Conservation (phyloP, 64 coral and sea anemone species). For the Exaiptasia diaphana region DNA sequence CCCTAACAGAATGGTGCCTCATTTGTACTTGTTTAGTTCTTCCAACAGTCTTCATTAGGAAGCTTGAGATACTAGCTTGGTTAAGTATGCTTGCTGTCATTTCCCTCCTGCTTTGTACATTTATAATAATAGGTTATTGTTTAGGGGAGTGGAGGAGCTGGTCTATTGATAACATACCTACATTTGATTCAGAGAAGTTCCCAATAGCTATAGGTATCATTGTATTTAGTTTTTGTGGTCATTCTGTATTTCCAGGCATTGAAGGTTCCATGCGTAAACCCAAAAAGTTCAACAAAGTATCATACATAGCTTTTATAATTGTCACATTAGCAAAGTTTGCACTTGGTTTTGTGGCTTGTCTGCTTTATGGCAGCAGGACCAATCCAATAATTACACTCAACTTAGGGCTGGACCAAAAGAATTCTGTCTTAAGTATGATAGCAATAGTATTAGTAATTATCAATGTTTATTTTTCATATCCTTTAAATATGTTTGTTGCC, state of each 20-base stretch:
- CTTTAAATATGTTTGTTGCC: slow-evolving; percentile 79
- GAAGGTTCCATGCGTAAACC: slow-evolving; percentile 68
- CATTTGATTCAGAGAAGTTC: slow-evolving; percentile 39
- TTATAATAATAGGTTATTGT: slow-evolving; percentile 51
- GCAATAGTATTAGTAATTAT: slow-evolving; percentile 39
- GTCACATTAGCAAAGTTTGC: slow-evolving; percentile 42
- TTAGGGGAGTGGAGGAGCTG: slow-evolving; percentile 30
- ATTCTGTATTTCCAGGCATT: slow-evolving; percentile 76
- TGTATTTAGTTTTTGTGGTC: slow-evolving; percentile 67
- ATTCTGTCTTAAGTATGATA: slow-evolving; percentile 39
- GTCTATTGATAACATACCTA: slow-evolving; percentile 22
- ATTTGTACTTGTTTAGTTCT: slow-evolving; percentile 39
- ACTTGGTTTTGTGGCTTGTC: slow-evolving; percentile 49
- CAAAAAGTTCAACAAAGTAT: slow-evolving; percentile 63
- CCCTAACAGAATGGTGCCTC: slow-evolving; percentile 48
- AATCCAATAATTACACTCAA: slow-evolving; percentile 48
- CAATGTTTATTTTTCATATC: slow-evolving; percentile 76
- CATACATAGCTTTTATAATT: slow-evolving; percentile 37
- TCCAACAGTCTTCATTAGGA: slow-evolving; percentile 53
- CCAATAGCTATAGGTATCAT: slow-evolving; percentile 67
- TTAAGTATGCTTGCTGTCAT: slow-evolving; percentile 72
- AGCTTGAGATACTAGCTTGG: slow-evolving; percentile 62
- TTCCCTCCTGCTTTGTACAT: slow-evolving; percentile 38
- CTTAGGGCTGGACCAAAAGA: slow-evolving; percentile 31
- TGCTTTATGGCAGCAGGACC: slow-evolving; percentile 47